Evolutionary conservation across 2,888 invertebrate genomes (phyloP).

Genomic region (Coremacera marginata): DNA sequence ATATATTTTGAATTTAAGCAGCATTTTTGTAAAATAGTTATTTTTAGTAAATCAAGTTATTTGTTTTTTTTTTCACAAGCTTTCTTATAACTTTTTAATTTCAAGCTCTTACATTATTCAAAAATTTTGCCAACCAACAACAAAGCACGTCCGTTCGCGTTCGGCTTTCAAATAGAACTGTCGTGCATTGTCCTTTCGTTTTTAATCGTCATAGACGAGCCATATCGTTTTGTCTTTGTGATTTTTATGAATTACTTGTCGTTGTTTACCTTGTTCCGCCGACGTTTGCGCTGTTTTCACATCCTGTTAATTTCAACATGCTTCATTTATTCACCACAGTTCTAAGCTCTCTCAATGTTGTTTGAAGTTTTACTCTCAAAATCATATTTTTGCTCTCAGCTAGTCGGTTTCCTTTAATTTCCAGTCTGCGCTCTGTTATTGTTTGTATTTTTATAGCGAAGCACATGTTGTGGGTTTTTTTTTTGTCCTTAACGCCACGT

Average conservation of each 20-base stretch:
- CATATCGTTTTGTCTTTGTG: not conserved
- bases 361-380: not conserved
- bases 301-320: not conserved
- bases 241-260: conserved; percentile 41
- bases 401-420: not conserved
- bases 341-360: not conserved
- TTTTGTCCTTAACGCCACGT: not conserved
- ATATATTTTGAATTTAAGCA: too few relatives aligned
- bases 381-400: not conserved
- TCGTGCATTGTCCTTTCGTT: conserved; percentile 42
- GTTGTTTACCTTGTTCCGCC: conserved; percentile 45
- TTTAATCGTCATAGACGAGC: conserved; percentile 23
- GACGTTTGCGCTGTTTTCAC: conserved; percentile 49
- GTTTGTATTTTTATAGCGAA: not conserved
- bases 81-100: not conserved
- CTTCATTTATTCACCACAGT: not conserved
- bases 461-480: conserved; percentile 3
- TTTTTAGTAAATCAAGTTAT: too few relatives aligned
- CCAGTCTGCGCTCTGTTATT: conserved; percentile 25
- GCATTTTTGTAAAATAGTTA: too few relatives aligned
- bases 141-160: conserved; percentile 38
- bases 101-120: not conserved
- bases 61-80: too few relatives aligned
- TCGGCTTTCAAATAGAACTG: conserved; percentile 43
- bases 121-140: not conserved